Evolutionary conservation across 2,888 invertebrate species (phyloP), one percentile per base, ranked within the genome.

Genomic region (Acleris cristana): DNA sequence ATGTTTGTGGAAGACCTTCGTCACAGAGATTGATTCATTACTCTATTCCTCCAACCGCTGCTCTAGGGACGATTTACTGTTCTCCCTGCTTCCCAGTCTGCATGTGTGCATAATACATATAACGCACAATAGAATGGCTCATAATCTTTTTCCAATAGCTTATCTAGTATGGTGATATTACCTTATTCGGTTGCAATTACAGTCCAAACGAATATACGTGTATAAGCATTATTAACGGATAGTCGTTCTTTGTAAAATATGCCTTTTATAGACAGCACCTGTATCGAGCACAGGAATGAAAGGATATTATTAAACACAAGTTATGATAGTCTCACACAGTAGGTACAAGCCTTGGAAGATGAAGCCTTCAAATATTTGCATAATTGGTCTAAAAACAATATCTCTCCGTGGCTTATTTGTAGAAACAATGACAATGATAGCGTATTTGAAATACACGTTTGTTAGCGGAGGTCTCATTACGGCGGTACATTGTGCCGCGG

Each of bases 1-100:
- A 89, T 89, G 90, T 89, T 90, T 90, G 89, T 89, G 87, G 87
- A 88, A 87, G 89, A 84, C 84, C 86, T 84, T 86, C 84, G 82
- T 80, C 80, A 76, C 76, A 71, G 72, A 78, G 90, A 90, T 88
- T 92, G 92, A 92, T 91, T 91, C 90, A 92, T 90, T 89, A 85
- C 87, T 84, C 67, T 64, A 67, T 58, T 81, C 79, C 80, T 82
- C 79, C 77, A 77, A 76, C 78, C 73, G 74, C 74, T 79, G 80
- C 75, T 51, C 71, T 63, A 67, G 79, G 75, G 76, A 66, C 79
- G 81, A 85, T 85, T 85, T 86, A 86, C 79, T 77, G 74, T 76
- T 71, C 75, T 62, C 73, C 74, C 74, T 2, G 44, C 34, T 48
- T 52, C 56, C 51, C 60, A 19, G 21, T 66, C 48, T 48, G n/a